Percentiles rank a stretch among this genome's conserved stretches.
These are phyloP conservation scores for Adineta ricciae DNA, from an alignment of 2,888 invertebrate genomes.

Conservation along the genomic window DNA sequence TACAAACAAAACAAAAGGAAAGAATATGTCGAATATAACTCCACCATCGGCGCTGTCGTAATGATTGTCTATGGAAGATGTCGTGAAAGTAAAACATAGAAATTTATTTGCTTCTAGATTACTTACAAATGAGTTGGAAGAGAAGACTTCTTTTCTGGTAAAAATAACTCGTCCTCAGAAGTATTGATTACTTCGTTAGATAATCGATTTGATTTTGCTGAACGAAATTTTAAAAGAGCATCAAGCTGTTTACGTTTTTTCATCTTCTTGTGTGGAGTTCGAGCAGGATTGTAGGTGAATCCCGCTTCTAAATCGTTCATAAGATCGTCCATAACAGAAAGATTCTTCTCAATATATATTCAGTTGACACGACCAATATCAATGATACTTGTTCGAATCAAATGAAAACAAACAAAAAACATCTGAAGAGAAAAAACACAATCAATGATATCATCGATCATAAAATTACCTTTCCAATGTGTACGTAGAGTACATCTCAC, in stretches of 20 bases:
- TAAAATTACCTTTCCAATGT: too few relatives aligned
- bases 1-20: slow-evolving; percentile 8
- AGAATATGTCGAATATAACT: slow-evolving; percentile 1
- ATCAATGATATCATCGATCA: background rate
- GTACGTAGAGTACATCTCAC: too few relatives aligned
- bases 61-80: background rate
- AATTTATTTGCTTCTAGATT: background rate
- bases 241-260: slow-evolving; percentile 14
- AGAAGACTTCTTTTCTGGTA: background rate
- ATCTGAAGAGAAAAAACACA: background rate
- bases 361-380: background rate
- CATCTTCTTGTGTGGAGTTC: background rate
- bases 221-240: slow-evolving; percentile 5
- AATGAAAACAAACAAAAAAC: background rate
- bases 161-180: slow-evolving; percentile 2
- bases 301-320: background rate
- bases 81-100: too few relatives aligned
- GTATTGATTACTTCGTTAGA: background rate
- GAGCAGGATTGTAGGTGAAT: too few relatives aligned
- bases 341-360: background rate
- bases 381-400: background rate
- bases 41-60: background rate
- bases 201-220: background rate
- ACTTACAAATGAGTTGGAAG: background rate
- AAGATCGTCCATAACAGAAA: background rate